Percentiles rank a stretch among this genome's conserved stretches.
These are phyloP conservation scores for Amiota communis DNA, from an alignment of 2,888 invertebrate species.

Conservation along the genomic window DNA sequence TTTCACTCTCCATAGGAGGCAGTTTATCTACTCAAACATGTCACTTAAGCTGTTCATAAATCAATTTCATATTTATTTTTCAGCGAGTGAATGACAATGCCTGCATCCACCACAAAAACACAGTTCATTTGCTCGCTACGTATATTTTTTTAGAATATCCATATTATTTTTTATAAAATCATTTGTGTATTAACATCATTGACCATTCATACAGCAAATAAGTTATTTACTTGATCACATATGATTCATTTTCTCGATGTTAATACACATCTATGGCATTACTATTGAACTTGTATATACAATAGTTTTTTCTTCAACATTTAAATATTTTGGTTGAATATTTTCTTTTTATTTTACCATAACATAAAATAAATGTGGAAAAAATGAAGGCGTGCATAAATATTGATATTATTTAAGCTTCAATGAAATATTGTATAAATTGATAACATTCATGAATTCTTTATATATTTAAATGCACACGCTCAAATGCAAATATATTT, in stretches of 20 bases:
- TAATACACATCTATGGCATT: no score
- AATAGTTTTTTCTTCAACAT: no score
- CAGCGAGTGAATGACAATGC: no score
- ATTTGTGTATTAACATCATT: no score
- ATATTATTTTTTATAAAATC: no score
- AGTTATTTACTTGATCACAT: no score
- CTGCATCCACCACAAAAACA: no score
- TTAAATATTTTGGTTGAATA: background rate
- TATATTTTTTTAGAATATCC: no score
- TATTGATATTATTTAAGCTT: conserved; percentile 30
- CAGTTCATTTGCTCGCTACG: no score
- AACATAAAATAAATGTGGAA: background rate
- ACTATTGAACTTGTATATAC: no score
- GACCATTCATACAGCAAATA: no score
- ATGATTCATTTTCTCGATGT: no score
- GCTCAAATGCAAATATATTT: conserved; percentile 2
- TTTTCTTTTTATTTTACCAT: background rate
- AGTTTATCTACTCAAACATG: conserved; percentile 22
- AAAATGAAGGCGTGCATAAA: conserved; percentile 38
- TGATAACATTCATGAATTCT: conserved; percentile 49
- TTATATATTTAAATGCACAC: conserved; percentile 51
- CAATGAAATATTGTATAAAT: conserved; percentile 57
- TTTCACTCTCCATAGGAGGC: background rate
- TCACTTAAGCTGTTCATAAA: conserved; percentile 51
- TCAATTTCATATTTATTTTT: conserved; percentile 53